Evolutionary conservation across 1,140 invertebrate species (phyloP), one percentile per base, ranked within the genome.

Genomic region (Fopius arisanus): DNA sequence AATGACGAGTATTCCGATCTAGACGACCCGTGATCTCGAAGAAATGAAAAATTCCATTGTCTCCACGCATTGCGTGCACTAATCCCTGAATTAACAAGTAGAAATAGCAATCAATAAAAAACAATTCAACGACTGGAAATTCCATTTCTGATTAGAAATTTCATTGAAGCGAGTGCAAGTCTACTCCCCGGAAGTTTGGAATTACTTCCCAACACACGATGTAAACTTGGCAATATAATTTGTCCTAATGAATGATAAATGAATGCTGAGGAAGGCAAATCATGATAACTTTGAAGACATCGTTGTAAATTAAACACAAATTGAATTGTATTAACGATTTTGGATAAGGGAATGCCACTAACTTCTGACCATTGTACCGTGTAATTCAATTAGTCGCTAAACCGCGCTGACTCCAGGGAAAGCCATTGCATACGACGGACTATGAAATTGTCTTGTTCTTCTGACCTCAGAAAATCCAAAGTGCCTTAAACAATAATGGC

Each of bases 301-400:
- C 28, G 29, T 65, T 29, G 41, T 65, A 70, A 74, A 74, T 74
- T 74, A 65, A 70, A 74, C 68, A 40, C 59, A 67, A 74, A 74
- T 74, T 63, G 65, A 70, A 74, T 74, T 41, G 23, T 51, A 59
- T 74, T 70, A 74, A 74, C 73, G 67, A 65, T 19, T 19, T 19
- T 43, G 23, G 43, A 59, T 26, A 21, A 21, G 40, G 40, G 33
- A 40, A 5, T 19, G 26, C 16, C 14, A 5, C 54, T 14, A 10
- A 62, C 19, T 31, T 70, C 28, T 66, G 29, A 37, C 63, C 66
- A 37, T 23, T 31, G 70, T 33, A n/a, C 51, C 48, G 63, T 51
- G 48, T 68, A 73, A 73, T 73, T 73, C 21, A 48, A 73, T 73
- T 73, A 73, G 43, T 68, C 23, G 43, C 6, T 14, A 66, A 43